phyloP scores from a whole-genome alignment of 1,140 invertebrate species.

The Drosophila murphyi region DNA sequence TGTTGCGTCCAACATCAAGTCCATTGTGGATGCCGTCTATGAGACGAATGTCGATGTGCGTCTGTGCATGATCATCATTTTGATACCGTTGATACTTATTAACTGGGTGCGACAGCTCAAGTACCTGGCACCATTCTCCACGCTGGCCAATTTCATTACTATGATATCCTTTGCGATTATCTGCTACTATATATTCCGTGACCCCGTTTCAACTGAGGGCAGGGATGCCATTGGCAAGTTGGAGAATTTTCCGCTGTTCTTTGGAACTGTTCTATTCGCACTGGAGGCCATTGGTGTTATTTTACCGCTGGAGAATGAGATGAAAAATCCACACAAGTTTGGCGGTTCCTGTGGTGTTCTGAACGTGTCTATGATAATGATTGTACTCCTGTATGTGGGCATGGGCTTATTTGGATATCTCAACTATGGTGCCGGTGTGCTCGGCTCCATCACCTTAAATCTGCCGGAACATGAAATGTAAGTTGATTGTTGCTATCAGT shows the following conservation, averaged over 20 bases:
- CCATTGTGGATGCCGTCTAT: slow-evolving; percentile 85
- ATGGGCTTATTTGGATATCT: slow-evolving; percentile 92
- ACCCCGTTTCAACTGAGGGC: slow-evolving; percentile 85
- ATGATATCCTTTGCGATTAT: slow-evolving; percentile 89
- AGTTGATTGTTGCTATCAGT: slow-evolving; percentile 49
- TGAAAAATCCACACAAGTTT: slow-evolving; percentile 90
- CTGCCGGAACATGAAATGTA: slow-evolving; percentile 86
- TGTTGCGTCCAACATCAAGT: slow-evolving; percentile 89
- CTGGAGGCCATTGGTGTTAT: slow-evolving; percentile 92
- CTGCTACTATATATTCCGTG: slow-evolving; percentile 88
- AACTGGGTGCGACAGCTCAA: slow-evolving; percentile 90
- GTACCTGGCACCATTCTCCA: slow-evolving; percentile 90
- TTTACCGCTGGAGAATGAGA: slow-evolving; percentile 92
- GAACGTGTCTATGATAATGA: slow-evolving; percentile 90
- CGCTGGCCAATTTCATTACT: slow-evolving; percentile 89
- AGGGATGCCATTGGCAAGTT: slow-evolving; percentile 85
- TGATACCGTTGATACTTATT: slow-evolving; percentile 89
- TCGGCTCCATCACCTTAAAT: slow-evolving; percentile 89
- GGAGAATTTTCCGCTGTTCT: slow-evolving; percentile 87
- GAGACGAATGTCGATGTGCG: slow-evolving; percentile 85
- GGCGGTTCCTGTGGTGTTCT: slow-evolving; percentile 89
- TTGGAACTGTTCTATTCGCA: slow-evolving; percentile 91
- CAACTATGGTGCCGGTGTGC: slow-evolving; percentile 87
- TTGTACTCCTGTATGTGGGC: slow-evolving; percentile 88
- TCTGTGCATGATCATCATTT: slow-evolving; percentile 88